A percentile compares a stretch with the other conserved stretches of the same genome.
Evolutionary conservation across 2,888 invertebrate species (phyloP).

Genomic region (Folsomia candida): DNA sequence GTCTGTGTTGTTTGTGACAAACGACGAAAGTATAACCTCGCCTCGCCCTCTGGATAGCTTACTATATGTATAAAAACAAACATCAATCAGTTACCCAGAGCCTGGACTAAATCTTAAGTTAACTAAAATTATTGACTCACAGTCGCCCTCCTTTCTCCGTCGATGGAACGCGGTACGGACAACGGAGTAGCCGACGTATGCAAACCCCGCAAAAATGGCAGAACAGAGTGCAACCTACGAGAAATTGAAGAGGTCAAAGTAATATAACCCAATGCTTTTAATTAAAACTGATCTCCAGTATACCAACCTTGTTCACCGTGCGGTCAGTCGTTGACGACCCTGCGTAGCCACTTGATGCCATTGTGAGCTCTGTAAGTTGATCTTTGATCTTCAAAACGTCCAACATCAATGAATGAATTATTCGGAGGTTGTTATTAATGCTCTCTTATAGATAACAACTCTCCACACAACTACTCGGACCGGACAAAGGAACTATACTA

Average conservation of each 20-base stretch:
- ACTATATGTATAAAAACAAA: constrained; percentile 29
- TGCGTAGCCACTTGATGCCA: constrained; percentile 29
- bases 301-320: constrained; percentile 55
- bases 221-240: constrained; percentile 55
- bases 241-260: no score
- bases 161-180: constrained; percentile 56
- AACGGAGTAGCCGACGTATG: constrained; percentile 57
- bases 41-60: constrained; percentile 53
- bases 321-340: constrained; percentile 52
- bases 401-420: not conserved
- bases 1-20: constrained; percentile 58
- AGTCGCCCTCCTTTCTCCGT: constrained; percentile 53
- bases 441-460: not conserved
- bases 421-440: not conserved
- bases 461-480: not conserved
- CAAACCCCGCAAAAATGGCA: constrained; percentile 58
- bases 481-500: no score
- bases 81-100: constrained; percentile 2
- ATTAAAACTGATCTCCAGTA: not conserved
- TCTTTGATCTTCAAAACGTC: constrained; percentile 5
- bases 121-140: no score
- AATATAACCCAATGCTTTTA: not conserved
- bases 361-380: constrained; percentile 2
- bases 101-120: not conserved
- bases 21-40: constrained; percentile 55